Evolutionary conservation across 2,797 vertebrate species (phyloP).

Genomic region (Micropoecilia bifurca): DNA sequence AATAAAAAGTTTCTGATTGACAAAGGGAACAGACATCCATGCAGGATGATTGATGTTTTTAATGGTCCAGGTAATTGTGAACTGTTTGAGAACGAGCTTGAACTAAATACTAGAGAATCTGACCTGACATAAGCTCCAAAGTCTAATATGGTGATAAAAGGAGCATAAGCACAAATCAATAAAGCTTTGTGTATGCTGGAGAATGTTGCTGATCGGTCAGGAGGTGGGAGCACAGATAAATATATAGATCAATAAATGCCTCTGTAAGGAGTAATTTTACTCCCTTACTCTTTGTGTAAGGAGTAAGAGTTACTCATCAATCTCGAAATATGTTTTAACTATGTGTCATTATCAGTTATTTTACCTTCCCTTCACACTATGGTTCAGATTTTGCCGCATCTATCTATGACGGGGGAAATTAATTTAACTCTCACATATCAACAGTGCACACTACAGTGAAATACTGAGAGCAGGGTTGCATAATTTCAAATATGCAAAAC

Average conservation of each 20-base stretch:
- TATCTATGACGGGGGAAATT: not conserved
- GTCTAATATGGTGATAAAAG: not conserved
- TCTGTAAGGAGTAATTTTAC: not conserved
- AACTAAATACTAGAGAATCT: not conserved
- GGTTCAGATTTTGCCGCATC: not conserved
- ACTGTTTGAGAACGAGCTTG: not conserved
- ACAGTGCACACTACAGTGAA: not conserved
- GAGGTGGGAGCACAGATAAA: not conserved
- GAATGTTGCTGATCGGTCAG: not conserved
- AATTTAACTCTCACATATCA: not conserved
- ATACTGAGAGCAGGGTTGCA: not conserved
- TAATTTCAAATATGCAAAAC: constrained; percentile 5
- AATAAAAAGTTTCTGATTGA: not conserved
- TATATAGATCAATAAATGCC: not conserved
- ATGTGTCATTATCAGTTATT: not conserved
- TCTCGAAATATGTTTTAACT: not conserved
- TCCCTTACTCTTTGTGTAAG: too few species aligned
- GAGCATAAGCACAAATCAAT: not conserved
- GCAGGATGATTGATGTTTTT: not conserved
- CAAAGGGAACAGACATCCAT: not conserved
- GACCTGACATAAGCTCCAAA: not conserved
- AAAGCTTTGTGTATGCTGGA: not conserved
- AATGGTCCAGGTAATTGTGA: not conserved
- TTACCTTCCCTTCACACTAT: not conserved
- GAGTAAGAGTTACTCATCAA: not conserved